A percentile compares a stretch with the other conserved stretches of the same genome.
Evolutionary conservation across 2,797 vertebrate genomes (phyloP).

Genomic region (Aeoliscus strigatus): DNA sequence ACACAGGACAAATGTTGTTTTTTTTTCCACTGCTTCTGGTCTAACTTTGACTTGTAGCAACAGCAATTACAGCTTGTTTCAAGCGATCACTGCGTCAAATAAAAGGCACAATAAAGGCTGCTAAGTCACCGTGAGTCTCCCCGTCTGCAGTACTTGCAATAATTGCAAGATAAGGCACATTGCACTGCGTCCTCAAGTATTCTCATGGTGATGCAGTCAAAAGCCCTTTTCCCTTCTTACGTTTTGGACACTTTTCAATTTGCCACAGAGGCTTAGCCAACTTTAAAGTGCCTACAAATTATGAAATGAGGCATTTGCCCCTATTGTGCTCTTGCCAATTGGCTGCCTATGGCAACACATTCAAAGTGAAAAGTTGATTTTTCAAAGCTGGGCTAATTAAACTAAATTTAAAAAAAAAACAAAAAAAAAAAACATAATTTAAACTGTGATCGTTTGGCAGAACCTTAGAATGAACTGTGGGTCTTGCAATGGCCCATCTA

Average conservation of each 20-base stretch:
- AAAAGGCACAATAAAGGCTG: conserved; percentile 9
- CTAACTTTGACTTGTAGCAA: conserved; percentile 19
- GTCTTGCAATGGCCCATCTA: conserved; percentile 62
- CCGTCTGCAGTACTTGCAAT: conserved; percentile 20
- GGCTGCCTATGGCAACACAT: conserved; percentile 73
- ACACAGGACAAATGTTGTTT: conserved; percentile 4
- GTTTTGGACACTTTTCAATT: conserved; percentile 76
- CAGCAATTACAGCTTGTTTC: conserved; percentile 9
- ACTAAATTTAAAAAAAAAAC: conserved; percentile 74
- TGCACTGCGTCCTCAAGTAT: conserved; percentile 49
- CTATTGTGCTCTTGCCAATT: conserved; percentile 76
- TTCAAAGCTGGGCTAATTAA: conserved; percentile 78
- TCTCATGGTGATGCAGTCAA: conserved; percentile 59
- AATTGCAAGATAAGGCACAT: conserved; percentile 50
- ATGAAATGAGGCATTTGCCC: conserved; percentile 76
- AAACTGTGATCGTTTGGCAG: conserved; percentile 73
- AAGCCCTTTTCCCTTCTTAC: conserved; percentile 57
- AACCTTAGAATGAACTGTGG: conserved; percentile 64
- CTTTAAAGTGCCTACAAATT: conserved; percentile 78
- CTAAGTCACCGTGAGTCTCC: conserved; percentile 21
- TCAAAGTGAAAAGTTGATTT: conserved; percentile 74
- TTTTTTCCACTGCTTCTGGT: conserved; percentile 4
- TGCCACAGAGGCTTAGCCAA: conserved; percentile 71
- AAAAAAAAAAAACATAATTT: conserved; percentile 75
- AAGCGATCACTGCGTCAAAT: conserved; percentile 6